These are phyloP conservation scores for Bovichtus diacanthus DNA, from an alignment of 2,797 vertebrate species.

Conservation along the genomic window DNA sequence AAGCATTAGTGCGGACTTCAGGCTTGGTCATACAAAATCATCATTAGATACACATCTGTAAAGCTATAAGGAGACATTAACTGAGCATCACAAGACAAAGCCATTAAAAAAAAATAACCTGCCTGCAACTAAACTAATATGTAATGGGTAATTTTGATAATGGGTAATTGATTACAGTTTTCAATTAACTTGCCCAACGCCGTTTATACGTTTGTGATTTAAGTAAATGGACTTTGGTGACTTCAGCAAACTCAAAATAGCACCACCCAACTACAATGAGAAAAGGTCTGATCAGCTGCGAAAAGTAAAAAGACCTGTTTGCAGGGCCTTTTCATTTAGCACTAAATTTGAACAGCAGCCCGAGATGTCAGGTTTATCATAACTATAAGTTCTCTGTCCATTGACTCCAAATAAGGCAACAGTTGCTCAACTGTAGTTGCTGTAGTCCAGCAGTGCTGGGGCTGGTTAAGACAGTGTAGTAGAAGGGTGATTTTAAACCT, in stretches of 20 bases:
- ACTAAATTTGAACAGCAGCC: not conserved
- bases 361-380: not conserved
- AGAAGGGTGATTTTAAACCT: not conserved
- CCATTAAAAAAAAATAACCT: not conserved
- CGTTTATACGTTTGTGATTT: not conserved
- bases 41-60: too few species aligned
- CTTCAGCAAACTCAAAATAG: not conserved
- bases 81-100: not conserved
- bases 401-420: not conserved
- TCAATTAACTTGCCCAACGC: not conserved
- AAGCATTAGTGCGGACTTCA: not conserved
- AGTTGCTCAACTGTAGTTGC: not conserved
- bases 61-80: not conserved
- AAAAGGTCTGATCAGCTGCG: not conserved
- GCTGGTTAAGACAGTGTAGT: not conserved
- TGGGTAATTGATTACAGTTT: not conserved
- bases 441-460: not conserved
- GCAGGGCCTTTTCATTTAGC: not conserved
- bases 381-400: not conserved
- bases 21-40: not conserved
- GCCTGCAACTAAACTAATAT: not conserved
- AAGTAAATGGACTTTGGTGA: not conserved
- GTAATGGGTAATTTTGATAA: not conserved
- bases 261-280: not conserved
- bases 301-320: not conserved